A percentile compares a stretch with the other conserved stretches of the same genome.
These are phyloP conservation scores for Acropora yongei DNA, from an alignment of 64 coral and sea anemone species.

Conservation along the genomic window DNA sequence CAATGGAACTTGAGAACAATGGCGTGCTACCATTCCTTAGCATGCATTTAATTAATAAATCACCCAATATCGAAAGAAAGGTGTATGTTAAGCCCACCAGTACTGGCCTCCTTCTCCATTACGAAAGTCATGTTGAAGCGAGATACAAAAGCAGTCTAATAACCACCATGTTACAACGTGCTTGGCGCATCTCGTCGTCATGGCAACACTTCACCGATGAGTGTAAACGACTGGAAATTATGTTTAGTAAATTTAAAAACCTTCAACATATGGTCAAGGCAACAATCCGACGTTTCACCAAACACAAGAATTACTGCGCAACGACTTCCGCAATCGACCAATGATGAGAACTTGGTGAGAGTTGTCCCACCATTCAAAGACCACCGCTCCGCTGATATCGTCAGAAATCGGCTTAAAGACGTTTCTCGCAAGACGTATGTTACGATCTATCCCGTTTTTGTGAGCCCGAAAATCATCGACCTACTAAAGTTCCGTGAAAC, in stretches of 20 bases:
- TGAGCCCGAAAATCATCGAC: no score
- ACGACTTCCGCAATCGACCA: not conserved
- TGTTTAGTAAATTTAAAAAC: not conserved
- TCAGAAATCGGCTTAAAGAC: no score
- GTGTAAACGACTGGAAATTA: constrained; percentile 20
- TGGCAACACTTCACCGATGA: constrained; percentile 36
- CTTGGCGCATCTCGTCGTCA: constrained; percentile 8
- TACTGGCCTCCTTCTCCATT: constrained; percentile 13
- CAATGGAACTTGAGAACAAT: no score
- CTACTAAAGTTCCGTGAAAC: not conserved
- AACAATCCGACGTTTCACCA: not conserved
- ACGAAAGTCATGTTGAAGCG: constrained; percentile 14
- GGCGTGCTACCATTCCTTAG: constrained; percentile 34
- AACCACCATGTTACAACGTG: constrained; percentile 28
- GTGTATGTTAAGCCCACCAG: constrained; percentile 21
- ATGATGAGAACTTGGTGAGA: not conserved
- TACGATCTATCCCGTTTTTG: no score
- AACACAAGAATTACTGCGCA: not conserved
- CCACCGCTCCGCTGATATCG: not conserved
- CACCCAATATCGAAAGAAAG: constrained; percentile 15
- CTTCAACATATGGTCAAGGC: not conserved
- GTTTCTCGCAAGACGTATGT: no score
- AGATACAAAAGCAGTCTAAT: constrained; percentile 36
- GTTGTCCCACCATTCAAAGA: not conserved
- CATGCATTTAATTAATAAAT: constrained; percentile 41